Percentiles rank a stretch among this genome's conserved stretches.
phyloP scores from a whole-genome alignment of 2,888 invertebrate species.

The Dusona sp. region DNA sequence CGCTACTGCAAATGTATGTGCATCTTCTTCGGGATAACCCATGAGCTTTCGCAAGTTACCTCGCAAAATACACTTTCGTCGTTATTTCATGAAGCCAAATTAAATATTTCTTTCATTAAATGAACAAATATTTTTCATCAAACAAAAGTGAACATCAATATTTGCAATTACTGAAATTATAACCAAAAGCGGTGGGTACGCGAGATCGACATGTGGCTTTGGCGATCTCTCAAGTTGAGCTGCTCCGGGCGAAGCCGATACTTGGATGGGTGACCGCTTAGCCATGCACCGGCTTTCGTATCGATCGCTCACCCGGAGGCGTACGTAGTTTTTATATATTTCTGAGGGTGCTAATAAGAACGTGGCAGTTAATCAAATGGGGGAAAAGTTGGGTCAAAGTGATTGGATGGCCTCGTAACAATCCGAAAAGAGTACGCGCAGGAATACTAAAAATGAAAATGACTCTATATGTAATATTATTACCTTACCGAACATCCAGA shows the following conservation, averaged over 20 bases:
- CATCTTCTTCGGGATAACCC: not conserved
- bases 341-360: not conserved
- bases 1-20: constrained; percentile 12
- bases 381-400: not conserved
- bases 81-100: not conserved
- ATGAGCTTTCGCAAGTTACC: not conserved
- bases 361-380: not conserved
- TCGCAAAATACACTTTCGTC: not conserved
- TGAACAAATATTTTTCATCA: too few relatives aligned
- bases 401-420: not conserved
- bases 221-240: not conserved
- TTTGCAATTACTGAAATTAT: too few relatives aligned
- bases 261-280: constrained; percentile 1
- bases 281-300: not conserved
- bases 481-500: too few relatives aligned
- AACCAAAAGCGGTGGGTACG: too few relatives aligned
- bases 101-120: not conserved
- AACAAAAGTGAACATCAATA: too few relatives aligned
- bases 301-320: not conserved
- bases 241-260: not conserved
- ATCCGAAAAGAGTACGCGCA: not conserved
- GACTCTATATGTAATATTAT: not conserved
- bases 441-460: not conserved
- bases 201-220: too few relatives aligned
- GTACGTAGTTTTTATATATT: not conserved